These are phyloP conservation scores for Toxostoma redivivum DNA, from an alignment of 2,113 vertebrate species.

Conservation along the genomic window DNA sequence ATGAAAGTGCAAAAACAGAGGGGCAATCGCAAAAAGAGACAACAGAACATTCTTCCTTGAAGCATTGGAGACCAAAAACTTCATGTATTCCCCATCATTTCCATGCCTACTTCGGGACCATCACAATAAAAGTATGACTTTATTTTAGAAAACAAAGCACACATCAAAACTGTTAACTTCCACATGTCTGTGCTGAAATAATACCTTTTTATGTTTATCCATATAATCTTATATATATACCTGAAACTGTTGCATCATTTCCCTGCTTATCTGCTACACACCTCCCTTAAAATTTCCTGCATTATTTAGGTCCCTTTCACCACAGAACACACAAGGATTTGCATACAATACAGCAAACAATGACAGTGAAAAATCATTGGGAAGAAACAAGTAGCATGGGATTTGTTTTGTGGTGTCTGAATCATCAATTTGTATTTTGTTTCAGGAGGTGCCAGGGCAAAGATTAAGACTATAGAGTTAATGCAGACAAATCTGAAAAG, in stretches of 20 bases:
- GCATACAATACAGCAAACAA: background rate
- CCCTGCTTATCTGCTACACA: background rate
- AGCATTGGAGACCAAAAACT: background rate
- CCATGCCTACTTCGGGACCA: background rate
- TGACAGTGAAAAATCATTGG: background rate
- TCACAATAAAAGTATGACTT: background rate
- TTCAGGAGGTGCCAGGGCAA: background rate
- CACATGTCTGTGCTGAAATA: background rate
- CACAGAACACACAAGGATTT: background rate
- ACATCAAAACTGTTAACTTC: background rate
- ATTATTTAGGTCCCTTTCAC: background rate
- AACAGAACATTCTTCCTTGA: background rate
- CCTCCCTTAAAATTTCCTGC: background rate
- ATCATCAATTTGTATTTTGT: conserved; percentile 9
- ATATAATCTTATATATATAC: background rate
- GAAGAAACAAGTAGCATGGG: background rate
- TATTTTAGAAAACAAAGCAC: background rate
- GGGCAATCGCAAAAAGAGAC: background rate
- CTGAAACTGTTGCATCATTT: background rate
- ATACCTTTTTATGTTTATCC: background rate
- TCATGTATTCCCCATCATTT: background rate
- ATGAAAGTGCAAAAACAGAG: background rate
- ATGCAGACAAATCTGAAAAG: background rate
- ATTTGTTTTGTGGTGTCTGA: background rate
- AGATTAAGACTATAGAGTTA: background rate